These are phyloP conservation scores for Lutjanus erythropterus DNA, from an alignment of 2,113 vertebrate species.

Conservation along the genomic window DNA sequence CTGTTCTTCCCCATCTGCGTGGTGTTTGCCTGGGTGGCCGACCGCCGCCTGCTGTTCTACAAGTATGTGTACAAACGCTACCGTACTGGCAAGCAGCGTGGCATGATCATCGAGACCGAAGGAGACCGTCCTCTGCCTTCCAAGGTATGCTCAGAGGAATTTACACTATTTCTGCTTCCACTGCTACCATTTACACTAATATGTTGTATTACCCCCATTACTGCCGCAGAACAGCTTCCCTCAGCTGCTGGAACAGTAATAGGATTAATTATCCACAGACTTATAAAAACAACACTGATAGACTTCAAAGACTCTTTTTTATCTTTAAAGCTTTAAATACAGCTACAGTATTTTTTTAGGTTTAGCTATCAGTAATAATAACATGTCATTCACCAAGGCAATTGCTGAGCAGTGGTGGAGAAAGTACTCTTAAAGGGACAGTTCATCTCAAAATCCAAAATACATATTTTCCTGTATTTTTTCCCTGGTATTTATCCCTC, in stretches of 20 bases:
- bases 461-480: no score
- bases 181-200: no score
- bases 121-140: conserved; percentile 92
- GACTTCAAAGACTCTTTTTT: no score
- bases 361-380: neutral
- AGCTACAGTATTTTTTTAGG: neutral
- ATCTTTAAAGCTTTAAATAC: neutral
- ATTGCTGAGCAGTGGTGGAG: no score
- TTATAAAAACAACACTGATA: no score
- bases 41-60: conserved; percentile 97
- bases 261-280: no score
- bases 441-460: no score
- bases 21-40: conserved; percentile 97
- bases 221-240: no score
- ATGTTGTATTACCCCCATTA: no score
- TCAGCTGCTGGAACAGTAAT: no score
- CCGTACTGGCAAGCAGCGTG: conserved; percentile 95
- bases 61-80: conserved; percentile 99
- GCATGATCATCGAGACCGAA: conserved; percentile 98
- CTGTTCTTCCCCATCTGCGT: conserved; percentile 99
- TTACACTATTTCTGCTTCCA: neutral
- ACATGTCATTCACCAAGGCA: neutral
- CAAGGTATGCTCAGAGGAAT: conserved; percentile 78
- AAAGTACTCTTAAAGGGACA: no score
- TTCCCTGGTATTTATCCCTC: no score